A percentile compares a stretch with the other conserved stretches of the same genome.
Conservation (phyloP, 1,140 invertebrate species). For the Stegodyphus dumicola region DNA sequence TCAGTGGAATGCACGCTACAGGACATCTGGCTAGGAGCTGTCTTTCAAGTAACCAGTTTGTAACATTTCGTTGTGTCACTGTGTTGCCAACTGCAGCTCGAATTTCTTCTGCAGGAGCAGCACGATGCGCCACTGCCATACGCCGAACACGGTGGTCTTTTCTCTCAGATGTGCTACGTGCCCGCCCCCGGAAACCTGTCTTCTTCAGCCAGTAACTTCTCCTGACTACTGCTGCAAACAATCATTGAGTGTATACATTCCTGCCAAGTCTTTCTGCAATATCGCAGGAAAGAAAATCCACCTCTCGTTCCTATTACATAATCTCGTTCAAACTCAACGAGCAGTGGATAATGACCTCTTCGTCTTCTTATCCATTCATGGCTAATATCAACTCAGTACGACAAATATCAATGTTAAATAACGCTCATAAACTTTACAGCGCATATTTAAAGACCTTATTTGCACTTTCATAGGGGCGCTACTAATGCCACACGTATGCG, state of each 20-base stretch:
- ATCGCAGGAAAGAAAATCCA: not conserved
- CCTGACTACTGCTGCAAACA: not conserved
- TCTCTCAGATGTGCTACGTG: not conserved
- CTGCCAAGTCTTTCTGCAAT: not conserved
- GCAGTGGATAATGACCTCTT: not conserved
- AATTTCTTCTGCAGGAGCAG: not conserved
- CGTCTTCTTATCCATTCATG: not conserved
- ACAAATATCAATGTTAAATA: not conserved
- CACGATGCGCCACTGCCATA: not conserved
- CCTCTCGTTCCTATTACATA: not conserved
- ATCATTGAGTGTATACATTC: not conserved
- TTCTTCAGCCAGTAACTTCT: not conserved
- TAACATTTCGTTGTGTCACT: slow-evolving; percentile 9
- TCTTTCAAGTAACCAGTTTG: not conserved
- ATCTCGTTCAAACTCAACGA: not conserved
- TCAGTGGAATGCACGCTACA: not conserved
- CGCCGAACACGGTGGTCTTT: not conserved
- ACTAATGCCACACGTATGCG: not conserved
- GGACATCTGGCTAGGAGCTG: not conserved
- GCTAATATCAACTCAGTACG: not conserved
- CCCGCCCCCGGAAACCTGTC: not conserved
- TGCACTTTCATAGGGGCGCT: not conserved
- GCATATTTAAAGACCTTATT: not conserved
- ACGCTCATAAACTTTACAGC: not conserved
- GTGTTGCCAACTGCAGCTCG: not conserved